These are phyloP conservation scores for Nymphalis io DNA, from an alignment of 1,140 invertebrate species.

Conservation along the genomic window DNA sequence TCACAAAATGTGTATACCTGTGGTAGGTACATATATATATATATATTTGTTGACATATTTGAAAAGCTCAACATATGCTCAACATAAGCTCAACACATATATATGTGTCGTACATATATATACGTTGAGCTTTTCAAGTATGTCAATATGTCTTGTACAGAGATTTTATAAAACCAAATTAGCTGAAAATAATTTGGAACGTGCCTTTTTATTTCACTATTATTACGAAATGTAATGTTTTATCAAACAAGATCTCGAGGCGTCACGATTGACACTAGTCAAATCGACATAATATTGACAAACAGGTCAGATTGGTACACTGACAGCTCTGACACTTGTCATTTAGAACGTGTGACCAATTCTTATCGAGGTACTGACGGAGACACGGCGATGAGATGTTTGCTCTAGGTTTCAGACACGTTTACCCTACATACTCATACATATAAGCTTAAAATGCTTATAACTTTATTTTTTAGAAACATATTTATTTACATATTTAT, in stretches of 20 bases:
- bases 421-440: neutral
- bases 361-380: slow-evolving; percentile 39
- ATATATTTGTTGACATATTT: too few species aligned
- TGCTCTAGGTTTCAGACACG: neutral
- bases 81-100: too few species aligned
- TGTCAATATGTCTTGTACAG: too few species aligned
- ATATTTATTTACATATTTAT: too few species aligned
- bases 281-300: slow-evolving; percentile 21
- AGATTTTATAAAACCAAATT: too few species aligned
- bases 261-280: slow-evolving; percentile 7
- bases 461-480: too few species aligned
- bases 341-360: slow-evolving; percentile 43
- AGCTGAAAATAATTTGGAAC: too few species aligned
- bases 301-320: slow-evolving; percentile 10
- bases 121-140: too few species aligned
- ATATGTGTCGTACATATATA: too few species aligned
- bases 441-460: neutral
- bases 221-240: neutral
- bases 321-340: slow-evolving; percentile 50
- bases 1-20: too few species aligned
- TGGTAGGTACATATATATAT: too few species aligned
- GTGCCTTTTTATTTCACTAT: neutral
- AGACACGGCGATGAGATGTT: neutral
- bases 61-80: too few species aligned
- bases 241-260: neutral